Conservation (phyloP, 2,888 invertebrate genomes). For the Chrysina gloriosa region DNA sequence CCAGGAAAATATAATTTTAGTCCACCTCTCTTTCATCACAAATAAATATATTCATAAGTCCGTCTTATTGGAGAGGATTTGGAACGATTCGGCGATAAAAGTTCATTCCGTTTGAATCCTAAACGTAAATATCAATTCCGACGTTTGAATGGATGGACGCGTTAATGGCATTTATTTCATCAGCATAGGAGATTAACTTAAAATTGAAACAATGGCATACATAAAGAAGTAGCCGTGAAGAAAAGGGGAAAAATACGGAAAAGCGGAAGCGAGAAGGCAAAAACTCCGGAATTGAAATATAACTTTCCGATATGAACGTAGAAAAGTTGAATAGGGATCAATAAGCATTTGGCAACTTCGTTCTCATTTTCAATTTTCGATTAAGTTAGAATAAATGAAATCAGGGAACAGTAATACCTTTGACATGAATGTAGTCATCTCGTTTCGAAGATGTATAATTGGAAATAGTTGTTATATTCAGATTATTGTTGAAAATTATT, state of each 20-base stretch:
- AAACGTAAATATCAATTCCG: slow-evolving; percentile 32
- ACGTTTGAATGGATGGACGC: not conserved
- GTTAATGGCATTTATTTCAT: slow-evolving; percentile 29
- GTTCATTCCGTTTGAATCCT: slow-evolving; percentile 7
- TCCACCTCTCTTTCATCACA: not conserved
- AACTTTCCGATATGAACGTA: slow-evolving; percentile 47
- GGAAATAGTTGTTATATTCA: not conserved
- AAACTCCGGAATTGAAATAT: slow-evolving; percentile 39
- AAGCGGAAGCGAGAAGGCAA: not conserved
- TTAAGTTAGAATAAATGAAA: slow-evolving; percentile 47
- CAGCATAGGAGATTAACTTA: slow-evolving; percentile 23
- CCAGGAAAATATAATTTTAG: not conserved
- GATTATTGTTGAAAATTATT: not conserved
- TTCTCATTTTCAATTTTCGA: slow-evolving; percentile 52
- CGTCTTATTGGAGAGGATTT: not conserved
- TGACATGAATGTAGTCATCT: slow-evolving; percentile 12
- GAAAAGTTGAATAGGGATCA: slow-evolving; percentile 53
- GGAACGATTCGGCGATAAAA: slow-evolving; percentile 4
- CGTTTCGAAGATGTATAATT: not conserved
- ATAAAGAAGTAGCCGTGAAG: slow-evolving; percentile 10
- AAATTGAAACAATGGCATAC: slow-evolving; percentile 29
- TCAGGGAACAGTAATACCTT: not conserved
- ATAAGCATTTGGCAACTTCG: slow-evolving; percentile 54
- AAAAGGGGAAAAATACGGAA: not conserved
- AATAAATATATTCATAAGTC: not conserved